Conservation (phyloP, 1,140 invertebrate species). For the Philaenus spumarius region DNA sequence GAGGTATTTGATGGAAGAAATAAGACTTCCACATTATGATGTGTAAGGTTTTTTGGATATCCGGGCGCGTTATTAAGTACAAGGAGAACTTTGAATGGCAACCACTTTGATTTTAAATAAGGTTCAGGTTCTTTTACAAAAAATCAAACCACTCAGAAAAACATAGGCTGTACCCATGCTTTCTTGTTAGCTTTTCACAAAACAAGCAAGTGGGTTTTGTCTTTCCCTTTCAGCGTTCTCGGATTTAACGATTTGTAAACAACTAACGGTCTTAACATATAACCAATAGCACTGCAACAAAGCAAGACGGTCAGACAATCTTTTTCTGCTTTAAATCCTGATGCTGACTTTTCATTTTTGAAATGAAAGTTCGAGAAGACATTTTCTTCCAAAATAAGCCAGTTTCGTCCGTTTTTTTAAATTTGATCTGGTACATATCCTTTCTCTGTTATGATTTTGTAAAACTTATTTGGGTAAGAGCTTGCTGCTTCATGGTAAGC, state of each 20-base stretch:
- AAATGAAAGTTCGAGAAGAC: background rate
- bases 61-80: constrained; percentile 41
- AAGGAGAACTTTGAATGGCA: constrained; percentile 41
- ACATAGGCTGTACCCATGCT: constrained; percentile 35
- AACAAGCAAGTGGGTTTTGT: constrained; percentile 34
- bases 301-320: constrained; percentile 30
- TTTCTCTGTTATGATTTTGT: background rate
- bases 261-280: constrained; percentile 31
- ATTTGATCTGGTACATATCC: background rate
- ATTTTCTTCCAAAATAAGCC: background rate
- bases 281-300: constrained; percentile 30
- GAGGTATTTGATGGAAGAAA: no score
- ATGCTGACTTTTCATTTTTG: constrained; percentile 16
- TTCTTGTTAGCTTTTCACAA: constrained; percentile 38
- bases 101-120: constrained; percentile 34
- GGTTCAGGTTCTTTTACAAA: constrained; percentile 33
- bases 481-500: background rate
- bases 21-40: constrained; percentile 38
- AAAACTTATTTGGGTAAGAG: background rate
- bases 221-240: constrained; percentile 25
- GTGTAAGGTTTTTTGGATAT: constrained; percentile 32
- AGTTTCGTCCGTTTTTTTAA: background rate
- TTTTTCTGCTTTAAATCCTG: constrained; percentile 29
- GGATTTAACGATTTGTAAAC: constrained; percentile 28
- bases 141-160: constrained; percentile 38